Base-by-base conservation (phyloP, 2,888 invertebrate species). In the Esperia sulphurella region DNA sequence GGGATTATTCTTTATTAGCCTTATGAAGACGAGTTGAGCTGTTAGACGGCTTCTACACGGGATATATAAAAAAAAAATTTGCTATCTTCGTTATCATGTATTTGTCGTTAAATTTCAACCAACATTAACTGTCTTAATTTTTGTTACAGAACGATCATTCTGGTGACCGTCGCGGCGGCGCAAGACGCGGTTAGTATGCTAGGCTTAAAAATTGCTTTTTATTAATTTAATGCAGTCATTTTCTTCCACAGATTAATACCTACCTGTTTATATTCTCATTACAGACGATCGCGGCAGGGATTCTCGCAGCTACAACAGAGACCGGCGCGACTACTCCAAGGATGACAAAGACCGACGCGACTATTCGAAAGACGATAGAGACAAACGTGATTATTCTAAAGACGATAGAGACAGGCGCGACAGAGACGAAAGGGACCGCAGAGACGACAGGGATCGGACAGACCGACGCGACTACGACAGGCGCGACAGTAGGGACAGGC, bases 81-180 rank as follows among this genome's bases (percentile, higher is more conserved):
- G n/a, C n/a, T n/a, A n/a, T n/a, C n/a, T n/a, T n/a, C n/a, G n/a
- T n/a, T n/a, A n/a, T n/a, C n/a, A n/a, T n/a, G n/a, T n/a, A n/a
- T n/a, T n/a, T n/a, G n/a, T n/a, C n/a, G n/a, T n/a, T 21, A 21
- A 21, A 3, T 21, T 3, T 3, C 5, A 5, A 3, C 21, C 5
- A 21, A 21, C 5, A 21, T 3, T 21, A 21, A 21, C 21, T 21
- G 21, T 21, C 21, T 21, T 21, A 21, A 3, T 2, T 21, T 42
- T 44, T 39, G 0, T 75, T 66, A 45, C 71, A 89, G 88, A 82
- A 75, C 59, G 89, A 88, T 67, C 78, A 86, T 71, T 86, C 87
- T 43, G 81, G 79, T 45, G 89, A 88, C 48, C 82, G 87, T 55
- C 84, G 87, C 51, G 72, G 70, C 28, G 81, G 76, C 29, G 69